These are phyloP conservation scores for Misgurnus mizolepis DNA, from an alignment of 2,113 vertebrate genomes.

Conservation along the genomic window DNA sequence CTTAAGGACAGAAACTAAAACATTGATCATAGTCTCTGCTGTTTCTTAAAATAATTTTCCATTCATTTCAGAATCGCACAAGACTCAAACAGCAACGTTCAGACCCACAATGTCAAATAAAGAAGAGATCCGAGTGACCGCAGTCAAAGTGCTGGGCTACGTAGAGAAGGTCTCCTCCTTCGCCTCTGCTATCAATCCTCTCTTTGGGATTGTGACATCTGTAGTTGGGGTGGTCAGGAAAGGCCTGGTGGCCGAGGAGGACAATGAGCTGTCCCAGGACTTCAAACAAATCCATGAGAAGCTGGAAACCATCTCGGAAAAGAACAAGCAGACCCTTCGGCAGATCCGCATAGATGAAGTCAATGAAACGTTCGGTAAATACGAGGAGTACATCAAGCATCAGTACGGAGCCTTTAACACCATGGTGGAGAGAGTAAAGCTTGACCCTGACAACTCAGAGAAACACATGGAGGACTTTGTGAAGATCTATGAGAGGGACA, in stretches of 20 bases:
- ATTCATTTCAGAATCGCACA: background rate
- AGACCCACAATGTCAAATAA: slow-evolving; percentile 66
- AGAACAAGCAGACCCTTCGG: slow-evolving; percentile 71
- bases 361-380: slow-evolving; percentile 71
- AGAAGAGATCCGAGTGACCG: slow-evolving; percentile 62
- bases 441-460: slow-evolving; percentile 57
- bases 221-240: slow-evolving; percentile 71
- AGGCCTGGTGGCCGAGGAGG: slow-evolving; percentile 64
- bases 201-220: slow-evolving; percentile 75
- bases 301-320: slow-evolving; percentile 72
- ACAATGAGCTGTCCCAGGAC: slow-evolving; percentile 68
- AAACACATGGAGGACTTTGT: slow-evolving; percentile 66
- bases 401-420: slow-evolving; percentile 72
- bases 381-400: slow-evolving; percentile 78
- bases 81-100: slow-evolving; percentile 16
- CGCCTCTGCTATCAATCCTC: slow-evolving; percentile 75
- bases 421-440: slow-evolving; percentile 71
- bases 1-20: too few relatives aligned
- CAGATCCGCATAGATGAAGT: slow-evolving; percentile 72
- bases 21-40: too few relatives aligned
- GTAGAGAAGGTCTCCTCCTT: slow-evolving; percentile 78
- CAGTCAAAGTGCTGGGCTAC: slow-evolving; percentile 67
- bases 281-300: slow-evolving; percentile 68
- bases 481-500: slow-evolving; percentile 70
- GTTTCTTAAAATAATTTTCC: background rate